phyloP scores from a whole-genome alignment of 2,888 invertebrate species.

The Tuta absoluta region DNA sequence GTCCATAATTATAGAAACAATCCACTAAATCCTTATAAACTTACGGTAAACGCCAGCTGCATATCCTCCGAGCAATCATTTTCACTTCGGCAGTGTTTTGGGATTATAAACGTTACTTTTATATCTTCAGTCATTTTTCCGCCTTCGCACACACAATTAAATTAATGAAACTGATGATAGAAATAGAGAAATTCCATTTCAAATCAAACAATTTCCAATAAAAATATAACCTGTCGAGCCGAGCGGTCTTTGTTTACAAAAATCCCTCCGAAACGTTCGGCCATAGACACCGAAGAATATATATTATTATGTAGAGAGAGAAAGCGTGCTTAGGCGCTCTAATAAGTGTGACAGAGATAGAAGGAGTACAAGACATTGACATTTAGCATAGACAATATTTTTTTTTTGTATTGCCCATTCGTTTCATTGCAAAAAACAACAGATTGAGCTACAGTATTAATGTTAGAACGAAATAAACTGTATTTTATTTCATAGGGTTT shows the following conservation, averaged over 20 bases:
- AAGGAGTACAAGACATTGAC: not conserved
- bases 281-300: slow-evolving; percentile 8
- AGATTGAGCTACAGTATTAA: not conserved
- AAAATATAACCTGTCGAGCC: slow-evolving; percentile 13
- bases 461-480: not conserved
- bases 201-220: not conserved
- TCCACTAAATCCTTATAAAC: slow-evolving; percentile 33
- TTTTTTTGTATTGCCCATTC: not conserved
- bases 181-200: not conserved
- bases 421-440: slow-evolving; percentile 7
- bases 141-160: not conserved
- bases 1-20: not conserved
- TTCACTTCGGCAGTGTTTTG: slow-evolving; percentile 68
- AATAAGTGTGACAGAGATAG: not conserved
- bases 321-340: not conserved
- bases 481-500: not conserved
- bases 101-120: slow-evolving; percentile 79
- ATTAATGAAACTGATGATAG: slow-evolving; percentile 26
- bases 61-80: slow-evolving; percentile 82
- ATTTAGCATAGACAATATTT: not conserved
- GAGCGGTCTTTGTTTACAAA: slow-evolving; percentile 28
- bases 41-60: slow-evolving; percentile 82
- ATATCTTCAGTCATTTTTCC: slow-evolving; percentile 64
- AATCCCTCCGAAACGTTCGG: slow-evolving; percentile 21
- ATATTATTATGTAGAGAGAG: not conserved